Evolutionary conservation across 2,888 invertebrate genomes (phyloP), one percentile per base, ranked within the genome.

Genomic region (Nematopogon swammerdamellus): DNA sequence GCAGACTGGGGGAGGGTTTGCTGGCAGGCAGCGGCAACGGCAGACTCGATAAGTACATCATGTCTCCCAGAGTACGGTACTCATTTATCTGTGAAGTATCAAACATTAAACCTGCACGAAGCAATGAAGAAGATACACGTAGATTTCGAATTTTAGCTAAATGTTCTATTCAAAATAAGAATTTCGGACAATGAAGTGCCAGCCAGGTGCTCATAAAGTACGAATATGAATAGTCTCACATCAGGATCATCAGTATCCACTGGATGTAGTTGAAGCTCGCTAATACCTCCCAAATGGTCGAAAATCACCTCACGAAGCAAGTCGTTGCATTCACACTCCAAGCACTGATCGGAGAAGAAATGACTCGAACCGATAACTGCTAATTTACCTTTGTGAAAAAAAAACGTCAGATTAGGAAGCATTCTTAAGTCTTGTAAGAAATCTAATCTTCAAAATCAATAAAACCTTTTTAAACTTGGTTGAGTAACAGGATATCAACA

Each of bases 191-290:
- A n/a, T n/a, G n/a, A n/a, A n/a, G n/a, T n/a, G n/a, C n/a, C n/a
- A 4, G n/a, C 6, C 8, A 17, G n/a, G 16, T 42, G 42, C 16
- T 42, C 3, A 16, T 6, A 2, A 42, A 17, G 25, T 8, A 25
- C 25, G n/a, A n/a, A n/a, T 25, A 8, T 8, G 8, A 25, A 8
- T 25, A 25, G 5, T 25, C 77, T 77, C 67, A 96, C 92, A 79
- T 99, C 98, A 25, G 95, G 91, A 65, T 98, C 95, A 59, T 97
- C 95, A 36, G 93, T 89, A 68, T 97, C 96, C 19, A 94, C 87
- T 19, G 86, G 85, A 58, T 92, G 89, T 53, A 94, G 81, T 51
- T 84, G 81, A 51, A 89, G 71, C 19, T 88, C 86, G 19, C 82
- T 75, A 29, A 83, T 72, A 1, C 86, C 85, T 8, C 80, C 80